phyloP scores from a whole-genome alignment of 2,797 vertebrate genomes.

The Enteromius radiatus region DNA sequence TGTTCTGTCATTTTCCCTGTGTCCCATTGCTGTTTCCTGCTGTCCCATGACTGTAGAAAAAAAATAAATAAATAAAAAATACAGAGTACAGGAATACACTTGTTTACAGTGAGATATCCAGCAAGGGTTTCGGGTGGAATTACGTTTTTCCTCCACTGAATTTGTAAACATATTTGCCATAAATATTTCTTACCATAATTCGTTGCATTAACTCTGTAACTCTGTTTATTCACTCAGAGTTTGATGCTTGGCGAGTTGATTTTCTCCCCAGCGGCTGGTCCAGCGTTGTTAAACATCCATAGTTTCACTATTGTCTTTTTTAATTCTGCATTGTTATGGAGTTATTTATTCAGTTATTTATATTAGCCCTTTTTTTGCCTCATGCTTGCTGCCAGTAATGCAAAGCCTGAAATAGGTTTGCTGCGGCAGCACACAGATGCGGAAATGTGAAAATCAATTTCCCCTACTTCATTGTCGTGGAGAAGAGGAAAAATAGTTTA shows the following conservation, averaged over 20 bases:
- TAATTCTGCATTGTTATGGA: conserved; percentile 42
- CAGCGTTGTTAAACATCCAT: background rate
- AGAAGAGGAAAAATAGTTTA: conserved; percentile 62
- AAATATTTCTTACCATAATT: background rate
- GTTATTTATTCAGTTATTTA: conserved; percentile 42
- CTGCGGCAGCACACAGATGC: conserved; percentile 36
- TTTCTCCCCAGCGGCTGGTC: background rate
- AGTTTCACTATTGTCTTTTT: conserved; percentile 23
- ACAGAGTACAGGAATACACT: conserved; percentile 14
- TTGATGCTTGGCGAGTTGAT: background rate
- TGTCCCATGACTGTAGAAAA: conserved; percentile 34
- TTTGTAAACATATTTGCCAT: background rate
- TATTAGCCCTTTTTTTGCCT: conserved; percentile 36
- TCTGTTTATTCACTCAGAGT: background rate
- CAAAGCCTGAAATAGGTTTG: conserved; percentile 41
- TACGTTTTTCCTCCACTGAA: background rate
- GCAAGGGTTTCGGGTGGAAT: background rate
- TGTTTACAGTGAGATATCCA: conserved; percentile 4
- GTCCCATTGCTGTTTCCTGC: conserved; percentile 43
- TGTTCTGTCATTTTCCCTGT: conserved; percentile 57
- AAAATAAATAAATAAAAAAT: background rate
- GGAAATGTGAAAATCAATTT: conserved; percentile 52
- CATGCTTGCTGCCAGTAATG: conserved; percentile 35
- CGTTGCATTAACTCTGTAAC: background rate
- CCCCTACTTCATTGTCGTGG: conserved; percentile 50